Base-by-base conservation (phyloP, 2,888 invertebrate genomes). In the Itoplectis maculator region DNA sequence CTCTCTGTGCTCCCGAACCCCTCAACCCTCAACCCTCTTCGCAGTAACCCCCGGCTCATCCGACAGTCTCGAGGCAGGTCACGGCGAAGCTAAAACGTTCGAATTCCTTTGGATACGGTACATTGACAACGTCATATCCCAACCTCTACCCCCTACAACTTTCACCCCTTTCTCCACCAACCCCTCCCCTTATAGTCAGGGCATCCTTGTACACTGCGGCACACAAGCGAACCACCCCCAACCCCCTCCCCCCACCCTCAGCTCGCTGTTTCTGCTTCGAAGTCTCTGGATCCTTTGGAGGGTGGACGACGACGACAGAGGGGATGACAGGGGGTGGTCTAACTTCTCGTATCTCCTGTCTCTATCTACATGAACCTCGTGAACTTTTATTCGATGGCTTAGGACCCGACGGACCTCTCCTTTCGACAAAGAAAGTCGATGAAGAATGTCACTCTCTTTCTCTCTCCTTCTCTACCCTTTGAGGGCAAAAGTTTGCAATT, bases 51-150 rank as follows among this genome's bases (percentile, higher is more conserved):
- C 23, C 54, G n/a, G 37, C 15, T 40, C 45, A 45, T 13, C 15
- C n/a, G 42, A n/a, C 18, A 18, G 45, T 18, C 59, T 15, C 45
- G 15, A 61, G 59, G 59, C 59, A 13, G 35, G 18, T 72, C 45
- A 72, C 72, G 45, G 23, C 45, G 23, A 47, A 59, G 42, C 72
- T 56, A 72, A 72, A 61, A 59, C 45, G 59, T 59, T 59, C 59
- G 47, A 72, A 72, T 72, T 72, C 59, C 72, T 72, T 47, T 47
- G 72, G 72, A 59, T 59, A 61, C 56, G 47, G 47, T 45, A 59
- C 59, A 72, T 72, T 47, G 72, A 72, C 70, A 59, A 70, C 72
- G 72, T 72, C 56, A 13, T 59, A 47, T 72, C 51, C 37, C 20
- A 29, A 29, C 29, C 56, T 13, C 29, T 29, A 2, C 37, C 13